phyloP scores from a whole-genome alignment of 23 tunicate species.

The Trididemnum miniatum region DNA sequence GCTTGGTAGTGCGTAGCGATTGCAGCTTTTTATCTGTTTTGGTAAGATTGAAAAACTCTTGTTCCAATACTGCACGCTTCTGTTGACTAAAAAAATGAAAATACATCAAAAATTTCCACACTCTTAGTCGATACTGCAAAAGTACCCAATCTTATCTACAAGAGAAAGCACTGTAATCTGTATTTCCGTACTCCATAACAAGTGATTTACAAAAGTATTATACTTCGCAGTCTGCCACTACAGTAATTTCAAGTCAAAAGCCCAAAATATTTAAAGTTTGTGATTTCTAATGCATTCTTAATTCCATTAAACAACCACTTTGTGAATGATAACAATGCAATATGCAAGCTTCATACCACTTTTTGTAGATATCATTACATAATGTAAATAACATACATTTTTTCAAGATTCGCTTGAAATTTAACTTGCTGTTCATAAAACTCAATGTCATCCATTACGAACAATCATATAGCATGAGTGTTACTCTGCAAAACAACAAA shows the following conservation, averaged over 20 bases:
- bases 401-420: conserved; percentile 51
- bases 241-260: too few species aligned
- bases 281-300: too few species aligned
- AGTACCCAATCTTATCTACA: too few species aligned
- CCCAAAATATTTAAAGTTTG: too few species aligned
- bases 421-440: conserved; percentile 64
- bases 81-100: conserved; percentile 40
- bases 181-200: too few species aligned
- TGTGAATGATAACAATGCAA: too few species aligned
- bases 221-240: too few species aligned
- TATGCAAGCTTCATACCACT: background rate
- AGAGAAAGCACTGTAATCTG: too few species aligned
- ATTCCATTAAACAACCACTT: too few species aligned
- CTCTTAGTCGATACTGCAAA: background rate
- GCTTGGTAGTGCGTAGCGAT: conserved; percentile 41
- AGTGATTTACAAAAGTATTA: too few species aligned
- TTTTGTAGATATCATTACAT: background rate
- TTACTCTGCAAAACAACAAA: too few species aligned
- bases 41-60: conserved; percentile 51
- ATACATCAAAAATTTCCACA: background rate
- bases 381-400: background rate
- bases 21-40: conserved; percentile 56
- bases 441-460: conserved; percentile 49
- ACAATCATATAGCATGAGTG: background rate
- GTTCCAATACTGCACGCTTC: conserved; percentile 53